These are phyloP conservation scores for Physocephala rufipes DNA, from an alignment of 2,888 invertebrate genomes.

Conservation along the genomic window DNA sequence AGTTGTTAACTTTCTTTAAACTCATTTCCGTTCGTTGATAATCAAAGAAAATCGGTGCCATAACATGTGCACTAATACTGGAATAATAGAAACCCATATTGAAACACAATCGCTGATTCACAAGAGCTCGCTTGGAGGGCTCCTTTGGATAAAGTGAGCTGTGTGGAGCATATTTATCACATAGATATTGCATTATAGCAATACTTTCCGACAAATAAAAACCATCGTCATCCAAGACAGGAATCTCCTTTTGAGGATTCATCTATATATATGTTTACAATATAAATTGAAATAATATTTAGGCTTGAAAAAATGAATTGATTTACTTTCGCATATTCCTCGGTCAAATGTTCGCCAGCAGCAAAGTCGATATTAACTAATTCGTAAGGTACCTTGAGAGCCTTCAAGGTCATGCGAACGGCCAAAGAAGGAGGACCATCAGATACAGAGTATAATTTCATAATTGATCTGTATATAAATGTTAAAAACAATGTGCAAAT, in stretches of 20 bases:
- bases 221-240: slow-evolving; percentile 81
- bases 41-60: slow-evolving; percentile 82
- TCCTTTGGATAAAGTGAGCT: slow-evolving; percentile 78
- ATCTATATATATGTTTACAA: slow-evolving; percentile 67
- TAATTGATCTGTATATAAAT: slow-evolving; percentile 51
- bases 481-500: no score
- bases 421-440: slow-evolving; percentile 83
- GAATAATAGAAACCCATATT: slow-evolving; percentile 80
- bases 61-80: slow-evolving; percentile 68
- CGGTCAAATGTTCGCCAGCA: slow-evolving; percentile 78
- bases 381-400: slow-evolving; percentile 73
- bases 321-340: slow-evolving; percentile 74
- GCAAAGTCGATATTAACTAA: slow-evolving; percentile 75
- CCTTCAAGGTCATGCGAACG: slow-evolving; percentile 75
- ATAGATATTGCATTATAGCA: slow-evolving; percentile 74
- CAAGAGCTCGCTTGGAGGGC: slow-evolving; percentile 74
- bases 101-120: slow-evolving; percentile 83
- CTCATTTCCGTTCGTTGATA: slow-evolving; percentile 75
- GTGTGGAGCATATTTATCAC: slow-evolving; percentile 77
- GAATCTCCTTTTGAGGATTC: slow-evolving; percentile 83
- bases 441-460: slow-evolving; percentile 78
- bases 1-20: slow-evolving; percentile 75
- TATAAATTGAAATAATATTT: background rate
- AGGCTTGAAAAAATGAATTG: background rate
- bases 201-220: slow-evolving; percentile 81